Base-by-base conservation (phyloP, 2,797 vertebrate genomes). In the Pangasius larnaudii region DNA sequence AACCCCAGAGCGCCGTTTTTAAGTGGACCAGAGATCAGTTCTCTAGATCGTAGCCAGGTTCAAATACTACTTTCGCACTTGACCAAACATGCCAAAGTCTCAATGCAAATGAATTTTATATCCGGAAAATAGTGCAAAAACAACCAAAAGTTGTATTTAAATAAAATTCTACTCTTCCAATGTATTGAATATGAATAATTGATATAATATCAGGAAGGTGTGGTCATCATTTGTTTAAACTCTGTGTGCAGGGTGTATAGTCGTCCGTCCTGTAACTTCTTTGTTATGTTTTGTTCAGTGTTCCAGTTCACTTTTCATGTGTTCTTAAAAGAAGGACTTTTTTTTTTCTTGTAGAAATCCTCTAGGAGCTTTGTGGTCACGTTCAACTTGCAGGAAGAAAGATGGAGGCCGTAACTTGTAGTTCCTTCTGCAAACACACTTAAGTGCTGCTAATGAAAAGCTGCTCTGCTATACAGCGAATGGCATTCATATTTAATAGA, bases 401-500 rank as follows among this genome's bases (percentile, higher is more conserved):
- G 80, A 63, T 63, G 39, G 75, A 78, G 58, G 71, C 85, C 49
- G 39, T 81, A 74, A 30, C 77, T 81, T 65, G 72, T 80, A 51
- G 19, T 77, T 80, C 61, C 59, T 27, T 22, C 56, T 61, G 67
- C 79, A 61, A 88, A 86, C 86, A 87, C 27, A 58, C 85, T 67
- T 75, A 87, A 91, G 84, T 86, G 74, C 71, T 78, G 86, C 67
- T 88, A 88, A 89, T 90, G 85, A 91, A 91, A 88, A 85, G 81
- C 75, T 85, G 84, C 78, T 49, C 71, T 56, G 51, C 49, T 88
- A 56, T 85, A 87, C 83, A 86, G 85, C 42, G 30, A 77, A 88
- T 86, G n/a, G 27, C 89, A 90, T 91, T 82, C 85, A 89, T 89
- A 87, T 90, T 89, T 89, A 86, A 90, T 89, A 85, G 88, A 80